Conservation (phyloP, 1,140 invertebrate species). For the Leptinotarsa defecta region DNA sequence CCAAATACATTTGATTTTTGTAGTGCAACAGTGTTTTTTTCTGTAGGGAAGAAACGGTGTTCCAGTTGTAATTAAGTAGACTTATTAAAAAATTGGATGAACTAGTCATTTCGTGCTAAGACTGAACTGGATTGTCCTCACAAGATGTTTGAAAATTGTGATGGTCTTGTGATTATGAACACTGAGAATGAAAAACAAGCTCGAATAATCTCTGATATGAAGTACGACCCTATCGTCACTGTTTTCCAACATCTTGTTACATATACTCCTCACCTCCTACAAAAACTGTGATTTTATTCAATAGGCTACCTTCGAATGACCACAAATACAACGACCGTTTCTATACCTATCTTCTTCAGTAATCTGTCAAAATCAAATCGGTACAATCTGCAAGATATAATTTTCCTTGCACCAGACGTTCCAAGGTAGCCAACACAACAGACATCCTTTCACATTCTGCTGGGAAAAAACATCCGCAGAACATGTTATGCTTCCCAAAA, state of each 20-base stretch:
- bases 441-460: not conserved
- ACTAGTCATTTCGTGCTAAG: constrained; percentile 26
- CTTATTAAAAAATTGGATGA: not conserved
- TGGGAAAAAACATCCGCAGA: not conserved
- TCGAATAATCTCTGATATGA: not conserved
- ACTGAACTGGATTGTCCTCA: constrained; percentile 21
- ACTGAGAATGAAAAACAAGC: not conserved
- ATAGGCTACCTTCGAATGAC: not conserved
- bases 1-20: constrained; percentile 24
- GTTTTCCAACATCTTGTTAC: not conserved
- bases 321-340: not conserved
- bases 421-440: not conserved
- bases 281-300: constrained; percentile 4
- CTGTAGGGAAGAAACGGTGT: not conserved
- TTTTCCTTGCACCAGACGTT: not conserved
- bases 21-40: not conserved
- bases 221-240: not conserved
- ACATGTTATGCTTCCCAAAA: constrained; percentile 15
- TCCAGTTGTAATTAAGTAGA: constrained; percentile 3
- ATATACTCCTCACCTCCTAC: not conserved
- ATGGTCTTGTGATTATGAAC: not conserved
- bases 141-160: not conserved
- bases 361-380: no score
- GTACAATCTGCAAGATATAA: no score
- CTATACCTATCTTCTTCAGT: no score